Evolutionary conservation across 2,113 vertebrate species (phyloP), one percentile per base, ranked within the genome.

Genomic region (Vidua chalybeata): DNA sequence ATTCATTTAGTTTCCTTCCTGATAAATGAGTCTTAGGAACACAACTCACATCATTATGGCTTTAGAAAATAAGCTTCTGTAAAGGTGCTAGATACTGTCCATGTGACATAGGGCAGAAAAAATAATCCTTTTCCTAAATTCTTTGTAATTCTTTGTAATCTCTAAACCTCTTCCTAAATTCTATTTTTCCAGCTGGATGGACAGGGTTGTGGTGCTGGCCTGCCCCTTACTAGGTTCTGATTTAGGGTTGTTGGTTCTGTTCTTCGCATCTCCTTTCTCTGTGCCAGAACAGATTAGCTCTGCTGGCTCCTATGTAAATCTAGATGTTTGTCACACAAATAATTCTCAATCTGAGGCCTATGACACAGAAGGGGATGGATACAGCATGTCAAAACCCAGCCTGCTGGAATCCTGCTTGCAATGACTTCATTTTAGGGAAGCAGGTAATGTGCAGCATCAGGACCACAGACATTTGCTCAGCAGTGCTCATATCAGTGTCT

Each of bases 291-390:
- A 83, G 81, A 91, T 95, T 93, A 91, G 41, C 26, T 73, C 61
- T 82, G 20, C n/a, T 75, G 67, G 68, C 74, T 72, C 30, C 71
- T 37, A 5, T 81, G 84, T 24, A 81, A 84, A 93, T 80, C 91
- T 85, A 96, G 93, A 73, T 93, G 96, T 95, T 95, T 96, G 74
- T 74, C 63, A 96, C 49, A 83, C 68, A 45, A 55, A 41, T 93
- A 83, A 81, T 81, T 78, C 89, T 77, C 75, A 30, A 28, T 37
- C 30, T 49, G 26, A 92, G 75, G 45, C 41, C 64, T 13, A 4
- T 48, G 59, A 14, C 69, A 73, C 41, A 62, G 35, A 51, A 73
- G 33, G 21, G 43, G 72, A 92, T 82, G 71, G 56, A 74, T 51
- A 28, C 23, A 52, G 58, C 26, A 20, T 49, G 71, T 54, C 86